Conservation (phyloP, 2,888 invertebrate species). For the Tanaodytes sp. region DNA sequence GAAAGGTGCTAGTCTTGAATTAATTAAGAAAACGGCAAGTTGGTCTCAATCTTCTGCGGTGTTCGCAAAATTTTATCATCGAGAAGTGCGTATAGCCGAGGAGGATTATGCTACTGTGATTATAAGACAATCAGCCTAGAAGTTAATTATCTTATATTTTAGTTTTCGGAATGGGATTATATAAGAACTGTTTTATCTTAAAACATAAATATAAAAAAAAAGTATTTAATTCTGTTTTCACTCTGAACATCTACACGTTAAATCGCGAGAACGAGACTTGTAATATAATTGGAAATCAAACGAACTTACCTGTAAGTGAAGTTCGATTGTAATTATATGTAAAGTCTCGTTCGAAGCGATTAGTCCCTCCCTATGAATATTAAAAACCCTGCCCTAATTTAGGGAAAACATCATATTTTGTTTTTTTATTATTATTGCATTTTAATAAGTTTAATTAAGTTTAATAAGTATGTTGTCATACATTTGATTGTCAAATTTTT, state of each 20-base stretch:
- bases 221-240: not conserved
- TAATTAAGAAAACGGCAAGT: conserved; percentile 12
- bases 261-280: conserved; percentile 18
- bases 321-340: too few species aligned
- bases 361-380: conserved; percentile 8
- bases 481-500: too few species aligned
- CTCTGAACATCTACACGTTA: conserved; percentile 11
- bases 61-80: conserved; percentile 11
- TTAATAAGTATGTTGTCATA: too few species aligned
- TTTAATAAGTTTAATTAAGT: too few species aligned
- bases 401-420: too few species aligned
- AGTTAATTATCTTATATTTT: conserved; percentile 1
- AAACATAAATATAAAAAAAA: not conserved
- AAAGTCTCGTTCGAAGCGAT: conserved; percentile 11
- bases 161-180: too few species aligned
- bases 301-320: too few species aligned
- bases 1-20: conserved; percentile 3
- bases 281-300: conserved; percentile 10
- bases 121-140: too few species aligned
- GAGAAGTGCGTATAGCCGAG: not conserved
- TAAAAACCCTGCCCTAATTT: too few species aligned
- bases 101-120: conserved; percentile 5
- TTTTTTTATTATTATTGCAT: too few species aligned
- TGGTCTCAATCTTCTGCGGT: conserved; percentile 7
- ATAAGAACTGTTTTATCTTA: not conserved